These are phyloP conservation scores for Phengaris arion DNA, from an alignment of 2,888 invertebrate species.

Conservation along the genomic window DNA sequence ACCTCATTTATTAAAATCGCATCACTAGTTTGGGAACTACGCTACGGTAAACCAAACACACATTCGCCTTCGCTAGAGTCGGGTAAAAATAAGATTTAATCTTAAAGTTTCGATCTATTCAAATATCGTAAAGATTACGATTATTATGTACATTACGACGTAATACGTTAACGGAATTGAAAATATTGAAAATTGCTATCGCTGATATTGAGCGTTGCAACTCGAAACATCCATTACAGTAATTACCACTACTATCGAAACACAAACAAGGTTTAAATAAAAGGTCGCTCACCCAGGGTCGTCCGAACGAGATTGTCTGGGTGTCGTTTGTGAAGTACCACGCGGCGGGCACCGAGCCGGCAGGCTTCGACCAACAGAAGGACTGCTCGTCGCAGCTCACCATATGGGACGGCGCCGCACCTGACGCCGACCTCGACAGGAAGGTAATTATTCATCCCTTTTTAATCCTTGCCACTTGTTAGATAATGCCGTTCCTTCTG, in stretches of 20 bases:
- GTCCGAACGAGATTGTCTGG: constrained; percentile 88
- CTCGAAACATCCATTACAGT: not conserved
- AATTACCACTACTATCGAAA: not conserved
- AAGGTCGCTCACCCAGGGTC: constrained; percentile 70
- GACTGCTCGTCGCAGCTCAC: constrained; percentile 87
- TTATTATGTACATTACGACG: too few species aligned
- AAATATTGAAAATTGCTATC: not conserved
- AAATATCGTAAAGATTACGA: too few species aligned
- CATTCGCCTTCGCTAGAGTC: too few species aligned
- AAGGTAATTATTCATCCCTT: constrained; percentile 52
- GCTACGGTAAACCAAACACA: too few species aligned
- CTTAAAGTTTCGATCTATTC: too few species aligned
- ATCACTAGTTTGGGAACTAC: too few species aligned
- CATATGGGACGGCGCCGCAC: constrained; percentile 87
- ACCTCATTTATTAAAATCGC: too few species aligned
- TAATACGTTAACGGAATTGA: too few species aligned
- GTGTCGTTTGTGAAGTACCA: constrained; percentile 91
- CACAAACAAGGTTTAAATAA: not conserved
- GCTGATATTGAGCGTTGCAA: too few species aligned
- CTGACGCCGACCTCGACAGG: constrained; percentile 71
- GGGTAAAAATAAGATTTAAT: too few species aligned
- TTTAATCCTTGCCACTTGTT: constrained; percentile 9
- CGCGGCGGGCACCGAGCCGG: constrained; percentile 83
- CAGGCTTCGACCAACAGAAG: constrained; percentile 82
- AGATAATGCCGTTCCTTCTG: not conserved